A percentile compares a stretch with the other conserved stretches of the same genome.
phyloP scores from a whole-genome alignment of 37 sponge, comb jelly and placozoan genomes.

The Cliona cf. orientalis region DNA sequence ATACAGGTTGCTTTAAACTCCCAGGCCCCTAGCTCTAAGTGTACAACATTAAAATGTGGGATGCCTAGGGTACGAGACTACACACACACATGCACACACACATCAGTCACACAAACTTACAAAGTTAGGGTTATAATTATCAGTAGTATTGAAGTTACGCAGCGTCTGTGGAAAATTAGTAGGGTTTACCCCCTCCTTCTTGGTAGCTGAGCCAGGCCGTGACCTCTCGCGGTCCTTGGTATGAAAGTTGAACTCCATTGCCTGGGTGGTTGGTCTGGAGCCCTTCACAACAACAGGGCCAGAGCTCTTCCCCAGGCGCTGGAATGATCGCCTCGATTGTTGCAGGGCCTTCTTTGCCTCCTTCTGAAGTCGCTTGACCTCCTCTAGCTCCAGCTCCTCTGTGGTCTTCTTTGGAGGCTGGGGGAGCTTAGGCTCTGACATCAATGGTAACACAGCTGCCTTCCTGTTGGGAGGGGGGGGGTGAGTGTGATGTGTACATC shows the following conservation, averaged over 20 bases:
- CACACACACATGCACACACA: too few relatives aligned
- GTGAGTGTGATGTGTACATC: too few relatives aligned
- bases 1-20: too few relatives aligned
- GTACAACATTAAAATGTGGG: too few relatives aligned
- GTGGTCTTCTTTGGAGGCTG: slow-evolving; percentile 8
- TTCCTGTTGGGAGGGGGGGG: too few relatives aligned
- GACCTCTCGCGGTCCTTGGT: slow-evolving; percentile 12
- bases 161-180: slow-evolving; percentile 44
- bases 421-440: neutral
- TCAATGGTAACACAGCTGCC: too few relatives aligned
- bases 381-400: slow-evolving; percentile 73
- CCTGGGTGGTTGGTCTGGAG: slow-evolving; percentile 44
- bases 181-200: neutral
- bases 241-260: slow-evolving; percentile 61
- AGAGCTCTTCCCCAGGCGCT: slow-evolving; percentile 26
- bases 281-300: slow-evolving; percentile 32
- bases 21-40: too few relatives aligned
- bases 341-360: slow-evolving; percentile 45
- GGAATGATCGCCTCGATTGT: slow-evolving; percentile 56
- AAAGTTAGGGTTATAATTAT: slow-evolving; percentile 1
- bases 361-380: slow-evolving; percentile 47
- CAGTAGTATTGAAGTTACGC: slow-evolving; percentile 16
- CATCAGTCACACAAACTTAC: too few relatives aligned
- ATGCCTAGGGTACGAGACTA: neutral
- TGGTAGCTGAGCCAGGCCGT: neutral